A percentile compares a stretch with the other conserved stretches of the same genome.
These are phyloP conservation scores for Hoplostethus mediterraneus DNA, from an alignment of 2,797 vertebrate genomes.

Conservation along the genomic window DNA sequence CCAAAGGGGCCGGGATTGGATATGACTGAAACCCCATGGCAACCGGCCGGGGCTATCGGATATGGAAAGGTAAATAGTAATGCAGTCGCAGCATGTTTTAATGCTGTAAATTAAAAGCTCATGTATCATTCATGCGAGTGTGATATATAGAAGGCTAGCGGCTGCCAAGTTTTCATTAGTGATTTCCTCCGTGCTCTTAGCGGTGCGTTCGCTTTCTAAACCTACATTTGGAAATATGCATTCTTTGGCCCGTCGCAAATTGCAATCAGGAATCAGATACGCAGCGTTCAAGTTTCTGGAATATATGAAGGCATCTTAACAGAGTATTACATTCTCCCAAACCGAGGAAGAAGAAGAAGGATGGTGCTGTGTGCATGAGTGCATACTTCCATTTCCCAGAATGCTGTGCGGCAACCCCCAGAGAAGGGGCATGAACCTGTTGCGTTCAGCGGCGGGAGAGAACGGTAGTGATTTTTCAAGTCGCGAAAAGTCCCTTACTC, in stretches of 20 bases:
- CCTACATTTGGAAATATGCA: constrained; percentile 60
- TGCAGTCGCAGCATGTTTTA: constrained; percentile 77
- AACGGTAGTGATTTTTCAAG: no score
- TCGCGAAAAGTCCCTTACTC: no score
- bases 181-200: constrained; percentile 67
- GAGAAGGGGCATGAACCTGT: constrained; percentile 54
- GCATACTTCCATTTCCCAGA: constrained; percentile 30
- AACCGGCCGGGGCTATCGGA: constrained; percentile 77
- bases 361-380: constrained; percentile 7
- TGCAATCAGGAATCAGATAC: constrained; percentile 64
- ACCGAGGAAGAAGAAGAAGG: neutral
- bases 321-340: constrained; percentile 14
- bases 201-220: constrained; percentile 57
- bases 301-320: constrained; percentile 33
- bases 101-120: constrained; percentile 81
- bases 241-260: constrained; percentile 57
- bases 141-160: constrained; percentile 58
- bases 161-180: constrained; percentile 75
- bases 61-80: constrained; percentile 84
- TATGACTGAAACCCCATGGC: constrained; percentile 78
- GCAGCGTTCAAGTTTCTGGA: constrained; percentile 12
- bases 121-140: constrained; percentile 72
- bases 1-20: constrained; percentile 81
- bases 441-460: constrained; percentile 51
- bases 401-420: neutral